A percentile compares a stretch with the other conserved stretches of the same genome.
Evolutionary conservation across 2,888 invertebrate species (phyloP).

Genomic region (Thyatira batis): DNA sequence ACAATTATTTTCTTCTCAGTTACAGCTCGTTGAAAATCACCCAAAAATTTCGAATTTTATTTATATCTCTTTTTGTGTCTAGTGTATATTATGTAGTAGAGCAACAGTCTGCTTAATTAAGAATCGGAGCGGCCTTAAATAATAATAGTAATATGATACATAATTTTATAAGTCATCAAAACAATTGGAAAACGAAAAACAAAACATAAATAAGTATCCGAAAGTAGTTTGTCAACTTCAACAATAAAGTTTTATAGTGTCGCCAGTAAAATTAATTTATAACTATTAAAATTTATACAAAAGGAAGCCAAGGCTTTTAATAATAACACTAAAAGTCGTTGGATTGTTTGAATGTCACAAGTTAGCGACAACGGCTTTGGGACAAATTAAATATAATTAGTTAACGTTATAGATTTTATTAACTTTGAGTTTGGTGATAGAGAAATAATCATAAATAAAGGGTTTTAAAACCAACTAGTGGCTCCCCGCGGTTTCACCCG

Average conservation of each 20-base stretch:
- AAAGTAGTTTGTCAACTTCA: background rate
- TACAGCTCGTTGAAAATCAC: no score
- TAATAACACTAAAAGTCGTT: background rate
- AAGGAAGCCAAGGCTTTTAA: background rate
- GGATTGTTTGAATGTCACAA: background rate
- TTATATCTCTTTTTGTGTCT: no score
- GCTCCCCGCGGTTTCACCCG: no score
- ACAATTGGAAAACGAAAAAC: background rate
- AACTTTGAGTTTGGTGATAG: background rate
- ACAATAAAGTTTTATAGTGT: background rate
- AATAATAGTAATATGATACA: no score
- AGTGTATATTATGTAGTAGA: no score
- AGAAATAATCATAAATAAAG: no score
- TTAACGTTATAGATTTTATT: background rate
- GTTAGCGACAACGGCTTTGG: background rate
- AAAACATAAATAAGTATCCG: background rate
- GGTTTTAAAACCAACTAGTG: no score
- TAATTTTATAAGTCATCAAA: background rate
- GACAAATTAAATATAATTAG: background rate
- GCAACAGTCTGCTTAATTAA: no score
- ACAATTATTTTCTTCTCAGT: no score
- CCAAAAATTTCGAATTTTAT: no score
- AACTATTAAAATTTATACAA: background rate
- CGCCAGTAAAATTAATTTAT: background rate
- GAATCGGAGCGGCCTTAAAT: no score